Percentiles rank a stretch among this genome's conserved stretches.
Conservation (phyloP, 1,140 invertebrate genomes). For the Cyclargus thomasi region DNA sequence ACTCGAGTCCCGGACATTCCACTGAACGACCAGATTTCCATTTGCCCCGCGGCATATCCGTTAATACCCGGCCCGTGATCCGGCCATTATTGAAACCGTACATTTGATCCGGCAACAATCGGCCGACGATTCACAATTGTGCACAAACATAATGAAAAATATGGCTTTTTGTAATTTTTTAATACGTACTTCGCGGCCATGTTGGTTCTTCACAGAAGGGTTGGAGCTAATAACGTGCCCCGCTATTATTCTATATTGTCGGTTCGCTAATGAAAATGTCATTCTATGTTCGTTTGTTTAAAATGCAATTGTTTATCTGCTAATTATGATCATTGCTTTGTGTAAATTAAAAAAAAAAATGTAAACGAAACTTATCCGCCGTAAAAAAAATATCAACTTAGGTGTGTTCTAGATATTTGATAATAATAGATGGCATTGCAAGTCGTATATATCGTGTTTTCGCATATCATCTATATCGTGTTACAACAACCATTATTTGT, state of each 20-base stretch:
- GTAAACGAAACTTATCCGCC: background rate
- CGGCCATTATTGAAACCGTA: conserved; percentile 51
- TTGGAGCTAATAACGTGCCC: conserved; percentile 9
- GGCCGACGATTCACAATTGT: conserved; percentile 20
- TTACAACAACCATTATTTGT: no score
- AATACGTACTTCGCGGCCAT: conserved; percentile 15
- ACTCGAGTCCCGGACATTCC: background rate
- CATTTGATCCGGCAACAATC: conserved; percentile 38
- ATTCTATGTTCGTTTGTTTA: background rate
- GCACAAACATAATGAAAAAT: conserved; percentile 23
- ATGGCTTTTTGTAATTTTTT: conserved; percentile 16
- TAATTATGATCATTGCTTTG: background rate
- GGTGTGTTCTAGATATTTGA: no score
- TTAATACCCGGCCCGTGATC: conserved; percentile 47
- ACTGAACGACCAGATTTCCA: background rate
- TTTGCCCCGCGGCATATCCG: conserved; percentile 34
- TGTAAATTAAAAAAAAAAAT: background rate
- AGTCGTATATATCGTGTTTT: no score
- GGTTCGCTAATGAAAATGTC: conserved; percentile 1
- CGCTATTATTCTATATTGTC: conserved; percentile 5
- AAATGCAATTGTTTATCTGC: background rate
- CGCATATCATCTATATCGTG: no score
- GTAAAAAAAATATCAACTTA: no score
- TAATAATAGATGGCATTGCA: no score
- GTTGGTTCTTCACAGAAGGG: background rate